These are phyloP conservation scores for Mustelus asterias DNA, from an alignment of 2,113 vertebrate species.

Conservation along the genomic window DNA sequence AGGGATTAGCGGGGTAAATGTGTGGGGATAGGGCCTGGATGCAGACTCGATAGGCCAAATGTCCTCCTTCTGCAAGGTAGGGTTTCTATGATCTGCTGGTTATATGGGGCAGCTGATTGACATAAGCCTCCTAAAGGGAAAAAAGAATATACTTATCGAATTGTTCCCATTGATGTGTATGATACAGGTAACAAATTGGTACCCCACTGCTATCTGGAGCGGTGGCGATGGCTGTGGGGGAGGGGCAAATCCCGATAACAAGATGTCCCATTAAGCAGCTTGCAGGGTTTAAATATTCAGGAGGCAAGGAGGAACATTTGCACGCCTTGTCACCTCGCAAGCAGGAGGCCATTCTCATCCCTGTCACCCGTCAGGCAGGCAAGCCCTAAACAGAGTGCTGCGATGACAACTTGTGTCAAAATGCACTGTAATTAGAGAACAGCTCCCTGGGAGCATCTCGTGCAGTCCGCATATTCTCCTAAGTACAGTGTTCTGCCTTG, in stretches of 20 bases:
- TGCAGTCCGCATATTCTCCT: conserved; percentile 44
- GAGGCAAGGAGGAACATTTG: neutral
- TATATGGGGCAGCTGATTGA: neutral
- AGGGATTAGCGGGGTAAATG: no score
- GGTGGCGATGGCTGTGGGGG: neutral
- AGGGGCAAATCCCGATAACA: neutral
- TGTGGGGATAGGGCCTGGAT: no score
- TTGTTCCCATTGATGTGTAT: neutral
- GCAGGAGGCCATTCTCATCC: conserved; percentile 34
- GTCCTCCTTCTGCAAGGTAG: no score
- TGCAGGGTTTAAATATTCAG: conserved; percentile 19
- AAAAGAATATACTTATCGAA: neutral
- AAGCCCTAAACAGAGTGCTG: conserved; percentile 39
- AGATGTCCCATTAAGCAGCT: neutral
- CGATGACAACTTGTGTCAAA: conserved; percentile 53
- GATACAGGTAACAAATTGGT: neutral
- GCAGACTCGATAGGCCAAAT: no score
- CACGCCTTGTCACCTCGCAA: conserved; percentile 19
- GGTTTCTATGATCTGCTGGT: neutral
- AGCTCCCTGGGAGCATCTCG: conserved; percentile 51
- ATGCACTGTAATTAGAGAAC: conserved; percentile 62
- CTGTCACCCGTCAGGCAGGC: conserved; percentile 40
- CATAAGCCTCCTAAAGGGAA: neutral
- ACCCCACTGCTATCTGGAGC: neutral
- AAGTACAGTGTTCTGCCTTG: conserved; percentile 56